Conservation (phyloP, 2,113 vertebrate species). For the Geothlypis trichas region DNA sequence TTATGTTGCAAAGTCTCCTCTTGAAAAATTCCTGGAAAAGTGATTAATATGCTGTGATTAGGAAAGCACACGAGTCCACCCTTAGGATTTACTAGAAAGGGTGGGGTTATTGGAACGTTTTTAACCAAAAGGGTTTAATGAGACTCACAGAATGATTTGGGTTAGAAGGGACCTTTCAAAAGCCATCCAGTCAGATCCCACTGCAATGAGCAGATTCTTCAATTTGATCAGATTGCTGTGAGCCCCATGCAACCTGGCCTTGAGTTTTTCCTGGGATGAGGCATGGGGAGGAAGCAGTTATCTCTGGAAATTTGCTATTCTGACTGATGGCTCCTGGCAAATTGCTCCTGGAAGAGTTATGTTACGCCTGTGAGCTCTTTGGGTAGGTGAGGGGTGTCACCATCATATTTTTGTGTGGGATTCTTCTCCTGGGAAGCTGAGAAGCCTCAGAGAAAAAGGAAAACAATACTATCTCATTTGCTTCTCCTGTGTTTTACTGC, state of each 20-base stretch:
- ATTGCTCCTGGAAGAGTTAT: rapidly evolving
- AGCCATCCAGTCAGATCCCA: background rate
- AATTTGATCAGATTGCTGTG: background rate
- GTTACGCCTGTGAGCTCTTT: background rate
- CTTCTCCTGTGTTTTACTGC: too few relatives aligned
- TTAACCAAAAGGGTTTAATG: background rate
- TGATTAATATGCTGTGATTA: background rate
- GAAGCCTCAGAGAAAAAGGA: too few relatives aligned
- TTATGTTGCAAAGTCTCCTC: background rate
- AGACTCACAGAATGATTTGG: background rate
- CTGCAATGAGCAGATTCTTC: background rate
- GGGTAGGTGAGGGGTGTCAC: background rate
- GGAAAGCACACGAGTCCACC: background rate
- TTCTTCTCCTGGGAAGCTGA: too few relatives aligned
- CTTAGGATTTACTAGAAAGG: background rate
- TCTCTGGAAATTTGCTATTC: background rate
- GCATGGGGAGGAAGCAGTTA: background rate
- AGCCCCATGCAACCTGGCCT: background rate
- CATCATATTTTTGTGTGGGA: too few relatives aligned
- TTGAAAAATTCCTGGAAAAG: constrained; percentile 6
- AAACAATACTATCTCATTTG: too few relatives aligned
- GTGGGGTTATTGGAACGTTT: background rate
- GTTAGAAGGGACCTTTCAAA: background rate
- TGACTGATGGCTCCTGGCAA: background rate
- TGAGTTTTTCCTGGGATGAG: background rate